Evolutionary conservation across 2,888 invertebrate genomes (phyloP), one percentile per base, ranked within the genome.

Genomic region (Nebria salina): DNA sequence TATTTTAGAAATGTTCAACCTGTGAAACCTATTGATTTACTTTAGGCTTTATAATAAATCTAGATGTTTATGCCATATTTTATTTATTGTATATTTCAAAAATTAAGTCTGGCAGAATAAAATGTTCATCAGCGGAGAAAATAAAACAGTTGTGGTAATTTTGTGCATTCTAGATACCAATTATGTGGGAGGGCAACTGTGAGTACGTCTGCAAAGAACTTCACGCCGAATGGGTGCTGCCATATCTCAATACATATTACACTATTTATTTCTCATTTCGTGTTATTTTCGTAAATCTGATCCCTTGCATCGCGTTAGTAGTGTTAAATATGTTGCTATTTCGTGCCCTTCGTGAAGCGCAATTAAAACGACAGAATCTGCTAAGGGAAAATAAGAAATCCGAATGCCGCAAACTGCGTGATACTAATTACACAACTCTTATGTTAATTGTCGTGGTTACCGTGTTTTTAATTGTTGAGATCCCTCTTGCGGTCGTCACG

Each of bases 381-480:
- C 94, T 96, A 86, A 92, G 94, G 83, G 95, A 94, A 87, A 95
- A 94, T 87, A 90, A 93, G 70, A 95, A 94, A 88, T 93, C 93
- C 81, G 96, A 96, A 89, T 95, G 95, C 89, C 94, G 94, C 86
- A 93, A 93, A 84, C 89, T 95, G 70, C 90, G 95, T 73, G 95
- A 95, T 86, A 94, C 95, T 0, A 96, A 96, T 85, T 96, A 96
- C 86, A 96, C 96, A 0, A 96, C 96, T 0, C 89, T 96, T 0
- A 96, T 96, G 96, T 89, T 96, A 34, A 96, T 96, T 42, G 96
- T 95, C 0, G 96, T 96, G 0, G 96, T 96, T 0, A 94, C 95
- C 0, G 96, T 95, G 0, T 96, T 96, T 86, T 90, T 96, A 0
- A 89, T 94, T 84, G 95, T 95, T 0, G 96, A 96, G 88, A 95